Evolutionary conservation across 2,113 vertebrate species (phyloP), one percentile per base, ranked within the genome.

Genomic region (Corvus moneduloides): DNA sequence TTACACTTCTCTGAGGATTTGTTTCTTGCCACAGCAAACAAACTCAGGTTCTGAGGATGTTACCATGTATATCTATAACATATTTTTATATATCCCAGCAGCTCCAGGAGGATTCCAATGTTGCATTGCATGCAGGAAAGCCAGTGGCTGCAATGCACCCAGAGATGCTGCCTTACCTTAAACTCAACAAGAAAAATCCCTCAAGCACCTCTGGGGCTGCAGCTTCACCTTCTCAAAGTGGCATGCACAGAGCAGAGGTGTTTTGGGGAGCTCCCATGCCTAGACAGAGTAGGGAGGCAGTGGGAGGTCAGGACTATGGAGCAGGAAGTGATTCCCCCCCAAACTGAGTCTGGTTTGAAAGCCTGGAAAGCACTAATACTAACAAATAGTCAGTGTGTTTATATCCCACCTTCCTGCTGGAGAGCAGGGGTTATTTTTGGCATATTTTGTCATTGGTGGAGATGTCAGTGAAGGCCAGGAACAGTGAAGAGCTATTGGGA

Each of bases 381-480:
- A 94, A 91, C 92, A 93, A 94, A 67, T 20, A 73, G 89, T 19
- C 52, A 10, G 22, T 7, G 63, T 91, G 94, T 96, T 96, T 95
- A 94, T 37, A 95, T 77, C 92, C 59, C 90, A 91, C 84, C 90
- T 94, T 94, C 92, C 94, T 91, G 90, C 63, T 0, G 0, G 58
- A 41, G 52, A 11, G 7, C 8, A 18, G 48, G 16, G 33, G 49
- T 32, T 89, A 92, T 96, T 94, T 89, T 49, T 58, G 80, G 71
- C 56, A 33, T 44, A 21, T 84, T 89, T 93, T 79, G 39, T 80
- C 69, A 41, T 54, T 58, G 48, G 52, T 71, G 74, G 52, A 67
- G 66, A 58, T 1, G 16, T 54, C 11, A 4, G 33, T 37, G 43
- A 68, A 73, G 72, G 58, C 43, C 67, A 76, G 33, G 26, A 92